A percentile compares a stretch with the other conserved stretches of the same genome.
These are phyloP conservation scores for Lucilia cuprina DNA, from an alignment of 1,140 invertebrate genomes.

Conservation along the genomic window DNA sequence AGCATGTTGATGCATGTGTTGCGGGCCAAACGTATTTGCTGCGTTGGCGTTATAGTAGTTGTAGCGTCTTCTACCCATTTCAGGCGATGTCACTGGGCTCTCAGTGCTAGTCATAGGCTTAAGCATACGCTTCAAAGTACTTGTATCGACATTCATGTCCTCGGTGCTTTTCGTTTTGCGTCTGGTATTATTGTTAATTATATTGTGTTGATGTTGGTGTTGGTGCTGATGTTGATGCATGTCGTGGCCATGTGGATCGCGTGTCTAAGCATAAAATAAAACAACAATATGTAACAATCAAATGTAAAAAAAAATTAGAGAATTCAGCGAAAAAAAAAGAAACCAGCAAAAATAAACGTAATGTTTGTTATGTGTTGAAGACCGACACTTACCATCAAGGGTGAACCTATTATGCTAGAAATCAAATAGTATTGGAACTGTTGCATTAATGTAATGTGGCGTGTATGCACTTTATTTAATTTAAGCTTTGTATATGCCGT, in stretches of 20 bases:
- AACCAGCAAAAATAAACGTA: neutral
- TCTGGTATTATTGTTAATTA: conserved; percentile 76
- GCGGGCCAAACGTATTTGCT: conserved; percentile 61
- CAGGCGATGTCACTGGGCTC: conserved; percentile 86
- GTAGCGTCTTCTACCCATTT: conserved; percentile 80
- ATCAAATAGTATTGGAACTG: neutral
- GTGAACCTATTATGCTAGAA: neutral
- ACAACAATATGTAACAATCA: neutral
- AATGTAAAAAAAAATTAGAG: neutral
- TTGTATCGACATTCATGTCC: conserved; percentile 87
- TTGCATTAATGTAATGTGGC: neutral
- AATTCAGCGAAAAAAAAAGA: neutral
- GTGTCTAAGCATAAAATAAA: conserved; percentile 47
- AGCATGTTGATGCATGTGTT: conserved; percentile 64
- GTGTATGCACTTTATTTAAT: conserved; percentile 11
- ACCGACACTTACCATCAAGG: neutral
- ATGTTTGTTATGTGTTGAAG: neutral
- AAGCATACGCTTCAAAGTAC: conserved; percentile 90
- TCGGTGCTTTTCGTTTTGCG: conserved; percentile 88
- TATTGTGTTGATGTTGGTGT: conserved; percentile 68
- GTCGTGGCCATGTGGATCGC: conserved; percentile 60
- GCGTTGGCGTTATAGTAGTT: conserved; percentile 66
- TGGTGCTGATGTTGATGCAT: conserved; percentile 63
- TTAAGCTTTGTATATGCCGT: neutral
- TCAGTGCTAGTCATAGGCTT: conserved; percentile 89